A percentile compares a stretch with the other conserved stretches of the same genome.
These are phyloP conservation scores for Phalacrocorax aristotelis DNA, from an alignment of 2,113 vertebrate species.

Conservation along the genomic window DNA sequence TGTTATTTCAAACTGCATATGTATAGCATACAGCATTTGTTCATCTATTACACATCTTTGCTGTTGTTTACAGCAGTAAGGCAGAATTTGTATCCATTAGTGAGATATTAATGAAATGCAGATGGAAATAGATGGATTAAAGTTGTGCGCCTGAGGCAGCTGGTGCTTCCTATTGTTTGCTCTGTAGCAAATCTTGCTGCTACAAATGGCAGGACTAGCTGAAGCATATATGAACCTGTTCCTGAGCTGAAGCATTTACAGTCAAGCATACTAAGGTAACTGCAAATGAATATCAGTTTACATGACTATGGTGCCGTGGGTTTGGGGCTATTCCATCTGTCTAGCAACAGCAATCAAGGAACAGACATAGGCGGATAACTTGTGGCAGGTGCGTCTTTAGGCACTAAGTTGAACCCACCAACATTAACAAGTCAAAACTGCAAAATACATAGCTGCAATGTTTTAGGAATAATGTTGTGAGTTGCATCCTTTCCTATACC, in stretches of 20 bases:
- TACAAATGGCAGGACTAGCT: not conserved
- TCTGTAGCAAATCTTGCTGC: not conserved
- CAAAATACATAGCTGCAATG: accelerated
- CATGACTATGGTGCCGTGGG: not conserved
- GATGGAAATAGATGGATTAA: not conserved
- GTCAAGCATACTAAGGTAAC: not conserved
- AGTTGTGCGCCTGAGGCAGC: not conserved
- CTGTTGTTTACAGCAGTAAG: not conserved
- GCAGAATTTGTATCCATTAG: not conserved
- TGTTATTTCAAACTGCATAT: not conserved
- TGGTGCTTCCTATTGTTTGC: not conserved
- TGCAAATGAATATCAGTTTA: not conserved
- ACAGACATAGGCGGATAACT: not conserved
- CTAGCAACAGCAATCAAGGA: not conserved
- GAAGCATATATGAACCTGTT: not conserved
- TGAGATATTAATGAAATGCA: not conserved
- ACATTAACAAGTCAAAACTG: not conserved
- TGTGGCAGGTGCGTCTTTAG: not conserved
- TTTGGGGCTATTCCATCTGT: not conserved
- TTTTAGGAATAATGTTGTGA: not conserved
- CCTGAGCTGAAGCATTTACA: not conserved
- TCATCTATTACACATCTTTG: not conserved
- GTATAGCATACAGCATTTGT: not conserved
- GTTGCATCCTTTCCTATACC: accelerated
- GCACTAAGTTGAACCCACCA: not conserved